Conservation (phyloP, 2,797 vertebrate species). For the Rhabdomys pumilio region DNA sequence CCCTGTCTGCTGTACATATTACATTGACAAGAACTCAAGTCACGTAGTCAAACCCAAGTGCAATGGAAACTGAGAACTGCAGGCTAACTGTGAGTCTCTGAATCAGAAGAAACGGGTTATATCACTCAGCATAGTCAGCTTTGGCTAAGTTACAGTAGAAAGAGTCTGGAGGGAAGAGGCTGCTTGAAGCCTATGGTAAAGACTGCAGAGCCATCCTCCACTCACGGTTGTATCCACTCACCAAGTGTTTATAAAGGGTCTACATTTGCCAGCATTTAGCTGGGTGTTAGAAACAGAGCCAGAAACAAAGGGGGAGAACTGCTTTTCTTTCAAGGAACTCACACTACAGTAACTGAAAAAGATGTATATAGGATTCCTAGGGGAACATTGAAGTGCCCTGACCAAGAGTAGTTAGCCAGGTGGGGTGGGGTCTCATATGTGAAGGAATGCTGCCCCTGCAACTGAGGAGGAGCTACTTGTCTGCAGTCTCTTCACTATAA, state of each 20-base stretch:
- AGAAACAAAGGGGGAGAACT: not conserved
- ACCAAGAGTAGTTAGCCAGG: not conserved
- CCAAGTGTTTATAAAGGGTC: not conserved
- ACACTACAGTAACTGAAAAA: not conserved
- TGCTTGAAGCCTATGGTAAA: not conserved
- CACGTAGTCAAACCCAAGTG: not conserved
- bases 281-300: not conserved
- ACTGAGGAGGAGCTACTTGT: not conserved
- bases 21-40: not conserved
- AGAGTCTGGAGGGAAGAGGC: not conserved
- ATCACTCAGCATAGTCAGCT: not conserved
- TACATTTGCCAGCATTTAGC: not conserved
- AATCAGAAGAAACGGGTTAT: not conserved
- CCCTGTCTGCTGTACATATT: not conserved
- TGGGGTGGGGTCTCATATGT: no score
- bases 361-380: not conserved
- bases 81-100: not conserved
- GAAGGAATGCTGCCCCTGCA: not conserved
- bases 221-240: not conserved
- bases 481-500: not conserved
- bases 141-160: not conserved
- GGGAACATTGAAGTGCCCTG: not conserved
- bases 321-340: conserved; percentile 38
- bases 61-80: not conserved
- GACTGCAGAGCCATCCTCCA: not conserved